phyloP scores from a whole-genome alignment of 2,113 vertebrate genomes.

The Falcunculus frontatus region DNA sequence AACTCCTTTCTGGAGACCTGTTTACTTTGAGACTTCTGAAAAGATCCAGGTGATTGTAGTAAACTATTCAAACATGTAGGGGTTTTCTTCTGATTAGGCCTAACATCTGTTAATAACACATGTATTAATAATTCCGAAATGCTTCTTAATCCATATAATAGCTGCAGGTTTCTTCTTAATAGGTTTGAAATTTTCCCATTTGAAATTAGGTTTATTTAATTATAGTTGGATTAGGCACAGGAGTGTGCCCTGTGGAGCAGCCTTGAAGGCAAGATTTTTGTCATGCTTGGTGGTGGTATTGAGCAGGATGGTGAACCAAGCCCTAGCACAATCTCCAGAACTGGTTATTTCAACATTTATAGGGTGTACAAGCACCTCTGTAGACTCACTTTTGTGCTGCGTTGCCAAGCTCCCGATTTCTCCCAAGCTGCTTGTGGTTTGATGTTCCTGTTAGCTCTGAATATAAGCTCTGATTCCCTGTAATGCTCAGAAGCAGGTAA shows the following conservation, averaged over 20 bases:
- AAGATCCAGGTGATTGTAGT: background rate
- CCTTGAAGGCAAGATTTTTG: background rate
- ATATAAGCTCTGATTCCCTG: background rate
- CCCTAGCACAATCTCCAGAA: background rate
- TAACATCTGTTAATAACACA: background rate
- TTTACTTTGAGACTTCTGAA: background rate
- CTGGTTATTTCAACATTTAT: background rate
- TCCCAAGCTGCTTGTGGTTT: background rate
- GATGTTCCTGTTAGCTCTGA: background rate
- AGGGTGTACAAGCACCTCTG: background rate
- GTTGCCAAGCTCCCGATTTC: background rate
- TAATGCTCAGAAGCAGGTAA: background rate
- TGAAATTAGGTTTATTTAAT: background rate
- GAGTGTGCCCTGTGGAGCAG: background rate
- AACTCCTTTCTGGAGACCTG: background rate
- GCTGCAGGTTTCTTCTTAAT: background rate
- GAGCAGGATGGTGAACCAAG: background rate
- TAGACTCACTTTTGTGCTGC: background rate
- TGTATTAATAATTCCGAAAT: background rate
- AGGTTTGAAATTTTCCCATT: background rate
- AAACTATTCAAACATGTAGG: fast-evolving
- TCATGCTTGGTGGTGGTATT: background rate
- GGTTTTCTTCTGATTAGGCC: background rate
- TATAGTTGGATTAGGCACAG: background rate
- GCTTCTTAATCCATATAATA: background rate